Conservation (phyloP, 2,888 invertebrate genomes). For the Halictus ligatus region DNA sequence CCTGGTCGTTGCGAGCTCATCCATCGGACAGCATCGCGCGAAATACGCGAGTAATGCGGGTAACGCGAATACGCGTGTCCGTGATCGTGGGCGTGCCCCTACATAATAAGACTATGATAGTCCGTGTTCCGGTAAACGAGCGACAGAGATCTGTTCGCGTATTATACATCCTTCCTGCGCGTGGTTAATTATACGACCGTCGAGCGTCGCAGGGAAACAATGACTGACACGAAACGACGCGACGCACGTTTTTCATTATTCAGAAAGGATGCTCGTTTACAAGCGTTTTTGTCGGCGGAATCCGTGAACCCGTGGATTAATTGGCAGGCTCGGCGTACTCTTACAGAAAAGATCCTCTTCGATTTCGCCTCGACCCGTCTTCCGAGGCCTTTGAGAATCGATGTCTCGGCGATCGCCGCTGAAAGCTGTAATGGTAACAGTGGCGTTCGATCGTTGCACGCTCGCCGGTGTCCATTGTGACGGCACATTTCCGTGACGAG, state of each 20-base stretch:
- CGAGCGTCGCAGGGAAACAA: conserved; percentile 39
- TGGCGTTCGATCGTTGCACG: conserved; percentile 37
- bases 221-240: conserved; percentile 41
- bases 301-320: neutral
- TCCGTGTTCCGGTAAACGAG: conserved; percentile 42
- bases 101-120: conserved; percentile 52
- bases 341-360: neutral
- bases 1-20: neutral
- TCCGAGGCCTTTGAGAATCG: conserved; percentile 30
- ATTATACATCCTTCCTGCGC: conserved; percentile 54
- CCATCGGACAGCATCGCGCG: neutral
- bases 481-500: conserved; percentile 73
- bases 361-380: neutral
- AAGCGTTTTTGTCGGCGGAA: conserved; percentile 3
- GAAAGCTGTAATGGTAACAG: conserved; percentile 36
- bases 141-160: conserved; percentile 52
- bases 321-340: neutral
- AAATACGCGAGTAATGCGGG: conserved; percentile 8
- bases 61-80: conserved; percentile 31
- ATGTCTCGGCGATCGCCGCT: conserved; percentile 36
- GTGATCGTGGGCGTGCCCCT: conserved; percentile 52
- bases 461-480: conserved; percentile 60
- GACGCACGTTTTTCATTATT: conserved; percentile 37
- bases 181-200: conserved; percentile 54
- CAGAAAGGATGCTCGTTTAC: conserved; percentile 29